Percentiles rank a stretch among this genome's conserved stretches.
Evolutionary conservation across 2,113 vertebrate species (phyloP).

Genomic region (Cheilinus undulatus): DNA sequence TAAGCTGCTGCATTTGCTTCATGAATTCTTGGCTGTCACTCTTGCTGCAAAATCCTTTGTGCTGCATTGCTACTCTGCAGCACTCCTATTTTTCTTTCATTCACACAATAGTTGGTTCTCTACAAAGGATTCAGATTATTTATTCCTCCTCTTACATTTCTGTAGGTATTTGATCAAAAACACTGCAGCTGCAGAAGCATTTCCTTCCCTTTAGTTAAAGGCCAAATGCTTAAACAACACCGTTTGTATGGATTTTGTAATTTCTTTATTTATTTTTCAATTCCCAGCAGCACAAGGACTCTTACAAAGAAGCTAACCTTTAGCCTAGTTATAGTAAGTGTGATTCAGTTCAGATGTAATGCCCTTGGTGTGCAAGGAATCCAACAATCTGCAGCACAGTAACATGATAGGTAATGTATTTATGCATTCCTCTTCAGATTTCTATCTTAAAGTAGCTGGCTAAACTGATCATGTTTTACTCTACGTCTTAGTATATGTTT

Average conservation of each 20-base stretch:
- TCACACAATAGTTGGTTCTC: too few species aligned
- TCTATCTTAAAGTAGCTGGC: slow-evolving; percentile 31
- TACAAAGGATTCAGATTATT: too few species aligned
- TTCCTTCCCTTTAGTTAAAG: background rate
- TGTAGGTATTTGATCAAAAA: too few species aligned
- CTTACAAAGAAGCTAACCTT: slow-evolving; percentile 10
- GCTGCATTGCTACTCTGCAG: too few species aligned
- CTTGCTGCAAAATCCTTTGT: too few species aligned
- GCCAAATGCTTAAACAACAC: background rate
- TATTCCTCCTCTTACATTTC: too few species aligned
- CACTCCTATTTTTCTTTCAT: too few species aligned
- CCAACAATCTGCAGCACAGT: slow-evolving; percentile 26
- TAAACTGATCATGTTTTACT: slow-evolving; percentile 50
- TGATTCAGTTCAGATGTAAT: slow-evolving; percentile 42
- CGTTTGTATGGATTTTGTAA: too few species aligned
- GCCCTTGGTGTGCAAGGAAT: slow-evolving; percentile 36
- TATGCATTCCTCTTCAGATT: slow-evolving; percentile 47
- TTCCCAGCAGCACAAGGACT: background rate
- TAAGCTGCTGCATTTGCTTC: too few species aligned
- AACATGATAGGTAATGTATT: slow-evolving; percentile 57
- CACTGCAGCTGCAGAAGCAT: background rate
- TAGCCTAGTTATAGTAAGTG: slow-evolving; percentile 22
- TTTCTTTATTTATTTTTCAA: slow-evolving; percentile 19
- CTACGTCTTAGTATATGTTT: slow-evolving; percentile 17
- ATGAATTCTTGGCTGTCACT: too few species aligned